These are phyloP conservation scores for Ibycter americanus DNA, from an alignment of 2,797 vertebrate genomes.

Conservation along the genomic window DNA sequence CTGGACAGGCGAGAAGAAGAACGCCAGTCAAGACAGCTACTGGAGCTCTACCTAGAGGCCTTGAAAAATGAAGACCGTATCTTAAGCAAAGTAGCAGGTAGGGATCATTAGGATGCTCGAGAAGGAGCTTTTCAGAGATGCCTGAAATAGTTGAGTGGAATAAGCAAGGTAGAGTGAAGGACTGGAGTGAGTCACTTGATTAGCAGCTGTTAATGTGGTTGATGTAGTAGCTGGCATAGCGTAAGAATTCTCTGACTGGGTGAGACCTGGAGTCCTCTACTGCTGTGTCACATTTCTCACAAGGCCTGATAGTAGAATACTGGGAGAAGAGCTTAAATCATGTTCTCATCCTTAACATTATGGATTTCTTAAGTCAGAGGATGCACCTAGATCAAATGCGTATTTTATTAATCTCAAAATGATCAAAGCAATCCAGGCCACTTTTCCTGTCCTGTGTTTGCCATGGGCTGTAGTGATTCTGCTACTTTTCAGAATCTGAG, in stretches of 20 bases:
- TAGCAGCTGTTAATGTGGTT: not conserved
- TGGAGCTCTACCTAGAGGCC: constrained; percentile 87
- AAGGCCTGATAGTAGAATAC: not conserved
- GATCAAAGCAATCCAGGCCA: not conserved
- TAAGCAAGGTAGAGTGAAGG: not conserved
- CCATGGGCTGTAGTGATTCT: not conserved
- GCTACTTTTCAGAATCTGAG: constrained; percentile 39
- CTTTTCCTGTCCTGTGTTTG: not conserved
- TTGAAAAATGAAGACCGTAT: constrained; percentile 69
- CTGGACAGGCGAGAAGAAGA: constrained; percentile 90
- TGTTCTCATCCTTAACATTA: not conserved
- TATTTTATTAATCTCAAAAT: not conserved
- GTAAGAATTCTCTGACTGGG: not conserved
- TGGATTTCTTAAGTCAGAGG: not conserved
- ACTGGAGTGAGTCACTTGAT: not conserved
- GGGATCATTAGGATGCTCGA: not conserved
- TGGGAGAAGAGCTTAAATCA: not conserved
- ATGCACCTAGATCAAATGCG: not conserved
- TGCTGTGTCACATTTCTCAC: not conserved
- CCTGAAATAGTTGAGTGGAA: not conserved
- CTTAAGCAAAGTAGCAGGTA: constrained; percentile 73
- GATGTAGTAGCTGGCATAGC: not conserved
- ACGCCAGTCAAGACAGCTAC: constrained; percentile 88
- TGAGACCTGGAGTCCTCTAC: not conserved
- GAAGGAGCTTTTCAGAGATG: not conserved